Conservation (phyloP, 2,888 invertebrate genomes). For the Drosophila trichaetosa region DNA sequence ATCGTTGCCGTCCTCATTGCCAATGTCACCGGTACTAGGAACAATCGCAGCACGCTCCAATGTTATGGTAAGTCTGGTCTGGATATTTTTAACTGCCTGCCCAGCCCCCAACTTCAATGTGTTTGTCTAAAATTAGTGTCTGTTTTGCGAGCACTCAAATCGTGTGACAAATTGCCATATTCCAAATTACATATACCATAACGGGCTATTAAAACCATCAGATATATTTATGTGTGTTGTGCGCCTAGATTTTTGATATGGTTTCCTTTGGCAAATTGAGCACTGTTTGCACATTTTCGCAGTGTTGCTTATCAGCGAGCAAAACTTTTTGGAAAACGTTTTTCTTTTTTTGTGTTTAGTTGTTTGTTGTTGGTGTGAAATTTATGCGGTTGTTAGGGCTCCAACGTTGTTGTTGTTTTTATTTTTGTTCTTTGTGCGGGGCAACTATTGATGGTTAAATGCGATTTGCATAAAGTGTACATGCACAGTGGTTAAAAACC, state of each 20-base stretch:
- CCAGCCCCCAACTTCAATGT: conserved; percentile 17
- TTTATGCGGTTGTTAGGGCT: conserved; percentile 78
- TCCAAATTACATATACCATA: conserved; percentile 13
- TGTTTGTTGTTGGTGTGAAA: conserved; percentile 65
- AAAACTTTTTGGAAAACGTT: conserved; percentile 31
- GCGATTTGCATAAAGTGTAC: conserved; percentile 41
- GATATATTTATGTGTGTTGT: conserved; percentile 30
- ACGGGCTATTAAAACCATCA: conserved; percentile 13
- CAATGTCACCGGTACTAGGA: conserved; percentile 42
- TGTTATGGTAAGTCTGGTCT: conserved; percentile 37
- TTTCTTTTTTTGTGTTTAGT: conserved; percentile 7
- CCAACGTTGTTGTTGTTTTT: conserved; percentile 43
- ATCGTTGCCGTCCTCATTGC: conserved; percentile 37
- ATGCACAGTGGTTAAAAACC: conserved; percentile 40
- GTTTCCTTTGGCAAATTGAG: conserved; percentile 20
- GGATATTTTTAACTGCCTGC: background rate
- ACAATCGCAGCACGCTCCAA: conserved; percentile 5
- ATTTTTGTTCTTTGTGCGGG: conserved; percentile 19
- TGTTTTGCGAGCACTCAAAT: conserved; percentile 30
- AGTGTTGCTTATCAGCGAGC: conserved; percentile 44
- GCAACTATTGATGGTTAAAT: conserved; percentile 43
- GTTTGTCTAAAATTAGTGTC: conserved; percentile 43
- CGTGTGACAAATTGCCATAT: conserved; percentile 75
- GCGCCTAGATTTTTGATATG: conserved; percentile 25
- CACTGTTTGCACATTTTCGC: conserved; percentile 28